Percentiles rank a stretch among this genome's conserved stretches.
phyloP scores from a whole-genome alignment of 2,888 invertebrate species.

The Cryptus armator region DNA sequence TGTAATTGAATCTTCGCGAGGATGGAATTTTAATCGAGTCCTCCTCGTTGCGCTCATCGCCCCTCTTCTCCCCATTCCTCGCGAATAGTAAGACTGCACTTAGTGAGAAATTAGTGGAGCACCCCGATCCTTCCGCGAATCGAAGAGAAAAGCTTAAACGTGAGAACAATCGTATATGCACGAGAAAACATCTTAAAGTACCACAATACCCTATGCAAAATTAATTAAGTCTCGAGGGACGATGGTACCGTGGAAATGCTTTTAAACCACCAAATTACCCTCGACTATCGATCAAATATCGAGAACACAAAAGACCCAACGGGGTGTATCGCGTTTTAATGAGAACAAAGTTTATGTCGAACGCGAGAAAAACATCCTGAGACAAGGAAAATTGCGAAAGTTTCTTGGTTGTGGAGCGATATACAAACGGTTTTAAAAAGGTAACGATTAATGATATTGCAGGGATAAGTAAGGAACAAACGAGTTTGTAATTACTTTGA shows the following conservation, averaged over 20 bases:
- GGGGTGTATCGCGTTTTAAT: conserved; percentile 1
- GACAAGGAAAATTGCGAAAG: conserved; percentile 14
- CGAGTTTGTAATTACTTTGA: conserved; percentile 57
- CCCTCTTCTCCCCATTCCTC: background rate
- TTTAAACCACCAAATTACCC: background rate
- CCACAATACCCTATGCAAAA: background rate
- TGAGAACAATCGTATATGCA: conserved; percentile 2
- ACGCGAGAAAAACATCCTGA: background rate
- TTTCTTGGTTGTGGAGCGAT: background rate
- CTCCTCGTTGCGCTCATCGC: conserved; percentile 6
- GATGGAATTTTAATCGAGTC: conserved; percentile 75
- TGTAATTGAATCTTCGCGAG: conserved; percentile 77
- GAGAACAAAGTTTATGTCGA: background rate
- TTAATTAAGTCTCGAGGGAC: background rate
- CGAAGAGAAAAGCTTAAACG: conserved; percentile 2
- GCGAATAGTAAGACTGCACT: background rate
- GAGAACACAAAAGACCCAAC: background rate
- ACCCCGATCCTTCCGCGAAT: conserved; percentile 12
- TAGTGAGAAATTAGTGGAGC: background rate
- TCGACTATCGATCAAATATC: conserved; percentile 28
- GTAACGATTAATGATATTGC: conserved; percentile 26
- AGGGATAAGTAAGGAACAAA: conserved; percentile 24
- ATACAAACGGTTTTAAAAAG: background rate
- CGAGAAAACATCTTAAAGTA: conserved; percentile 24
- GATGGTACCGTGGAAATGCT: background rate